phyloP scores from a whole-genome alignment of 2,888 invertebrate genomes.

The Petrolisthes manimaculis region DNA sequence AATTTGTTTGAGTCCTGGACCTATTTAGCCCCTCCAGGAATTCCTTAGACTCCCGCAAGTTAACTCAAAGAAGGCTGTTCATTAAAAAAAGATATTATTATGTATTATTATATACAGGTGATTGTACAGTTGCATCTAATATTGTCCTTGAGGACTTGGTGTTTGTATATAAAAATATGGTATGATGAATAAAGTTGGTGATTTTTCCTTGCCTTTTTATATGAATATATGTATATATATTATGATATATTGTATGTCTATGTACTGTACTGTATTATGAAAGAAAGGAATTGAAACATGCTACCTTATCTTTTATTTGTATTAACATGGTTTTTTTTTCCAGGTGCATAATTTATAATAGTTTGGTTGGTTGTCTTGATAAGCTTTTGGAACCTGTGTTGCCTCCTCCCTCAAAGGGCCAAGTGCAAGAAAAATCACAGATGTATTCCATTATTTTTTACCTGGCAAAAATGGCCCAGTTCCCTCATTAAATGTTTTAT shows the following conservation, averaged over 20 bases:
- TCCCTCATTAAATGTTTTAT: too few species aligned
- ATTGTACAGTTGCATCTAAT: conserved; percentile 53
- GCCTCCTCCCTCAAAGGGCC: not conserved
- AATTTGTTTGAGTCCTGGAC: not conserved
- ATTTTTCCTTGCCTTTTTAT: conserved; percentile 59
- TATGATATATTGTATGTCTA: not conserved
- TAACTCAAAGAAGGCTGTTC: conserved; percentile 51
- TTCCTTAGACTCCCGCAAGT: conserved; percentile 37
- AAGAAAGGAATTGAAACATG: not conserved
- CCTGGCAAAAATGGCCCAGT: too few species aligned
- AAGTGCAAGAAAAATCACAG: too few species aligned
- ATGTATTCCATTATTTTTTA: too few species aligned
- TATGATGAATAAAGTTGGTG: conserved; percentile 62
- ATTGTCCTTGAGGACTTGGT: conserved; percentile 50
- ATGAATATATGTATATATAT: conserved; percentile 27
- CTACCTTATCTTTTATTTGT: conserved; percentile 10
- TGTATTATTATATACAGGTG: conserved; percentile 45
- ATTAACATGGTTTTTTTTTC: conserved; percentile 13
- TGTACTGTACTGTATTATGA: not conserved
- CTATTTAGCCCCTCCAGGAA: not conserved
- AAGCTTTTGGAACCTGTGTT: conserved; percentile 34
- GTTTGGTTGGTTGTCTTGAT: conserved; percentile 28
- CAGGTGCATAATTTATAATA: conserved; percentile 30
- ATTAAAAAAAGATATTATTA: conserved; percentile 27
- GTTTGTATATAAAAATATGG: conserved; percentile 62